A percentile compares a stretch with the other conserved stretches of the same genome.
Conservation (phyloP, 2,797 vertebrate species). For the Chelon labrosus region DNA sequence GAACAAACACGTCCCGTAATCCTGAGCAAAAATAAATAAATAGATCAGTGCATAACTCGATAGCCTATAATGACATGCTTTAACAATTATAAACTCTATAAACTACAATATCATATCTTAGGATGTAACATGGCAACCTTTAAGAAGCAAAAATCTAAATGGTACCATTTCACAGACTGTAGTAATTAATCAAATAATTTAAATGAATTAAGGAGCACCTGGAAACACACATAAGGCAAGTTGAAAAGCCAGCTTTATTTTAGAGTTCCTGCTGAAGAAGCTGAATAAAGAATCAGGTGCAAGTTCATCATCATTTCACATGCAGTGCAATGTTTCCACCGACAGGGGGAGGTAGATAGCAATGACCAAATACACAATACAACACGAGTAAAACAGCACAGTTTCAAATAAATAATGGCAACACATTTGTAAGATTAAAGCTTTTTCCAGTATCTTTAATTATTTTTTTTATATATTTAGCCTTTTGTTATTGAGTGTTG, state of each 20-base stretch:
- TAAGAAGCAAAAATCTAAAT: conserved; percentile 2
- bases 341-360: conserved; percentile 54
- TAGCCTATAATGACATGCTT: background rate
- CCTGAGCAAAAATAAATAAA: no score
- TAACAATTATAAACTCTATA: background rate
- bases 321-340: conserved; percentile 23
- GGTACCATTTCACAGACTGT: background rate
- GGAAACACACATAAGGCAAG: background rate
- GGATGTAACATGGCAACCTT: conserved; percentile 12
- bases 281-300: background rate
- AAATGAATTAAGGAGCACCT: background rate
- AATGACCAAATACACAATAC: background rate
- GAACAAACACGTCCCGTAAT: background rate
- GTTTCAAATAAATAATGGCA: background rate
- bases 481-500: background rate
- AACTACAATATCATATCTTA: conserved; percentile 6
- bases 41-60: background rate
- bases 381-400: background rate
- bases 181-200: background rate
- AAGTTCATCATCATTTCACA: conserved; percentile 1
- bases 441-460: background rate
- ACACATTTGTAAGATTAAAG: background rate
- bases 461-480: background rate
- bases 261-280: background rate
- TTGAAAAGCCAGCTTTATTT: background rate